A percentile compares a stretch with the other conserved stretches of the same genome.
Evolutionary conservation across 2,113 vertebrate genomes (phyloP).

Genomic region (Thamnaconus septentrionalis): DNA sequence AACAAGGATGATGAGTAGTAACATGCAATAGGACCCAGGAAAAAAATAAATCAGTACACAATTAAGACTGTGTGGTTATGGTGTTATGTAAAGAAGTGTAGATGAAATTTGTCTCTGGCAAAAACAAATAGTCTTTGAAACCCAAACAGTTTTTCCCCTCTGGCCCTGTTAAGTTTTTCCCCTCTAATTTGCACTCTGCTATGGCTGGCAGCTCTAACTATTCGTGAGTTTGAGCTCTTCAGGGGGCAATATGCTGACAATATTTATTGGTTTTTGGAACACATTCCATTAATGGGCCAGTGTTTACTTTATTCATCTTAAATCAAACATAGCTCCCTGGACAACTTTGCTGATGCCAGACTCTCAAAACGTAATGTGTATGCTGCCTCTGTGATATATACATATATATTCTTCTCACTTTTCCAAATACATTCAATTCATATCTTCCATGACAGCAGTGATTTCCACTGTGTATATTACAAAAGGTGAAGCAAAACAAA

Average conservation of each 20-base stretch:
- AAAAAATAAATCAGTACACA: no score
- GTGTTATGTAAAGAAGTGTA: no score
- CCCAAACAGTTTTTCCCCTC: neutral
- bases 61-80: no score
- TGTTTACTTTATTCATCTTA: conserved; percentile 9
- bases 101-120: no score
- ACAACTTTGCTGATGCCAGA: conserved; percentile 15
- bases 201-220: conserved; percentile 3
- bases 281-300: conserved; percentile 12
- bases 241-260: conserved; percentile 1
- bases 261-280: conserved; percentile 28
- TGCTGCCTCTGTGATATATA: conserved; percentile 28
- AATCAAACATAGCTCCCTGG: conserved; percentile 7
- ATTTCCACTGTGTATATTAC: conserved; percentile 50
- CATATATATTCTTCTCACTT: conserved; percentile 21
- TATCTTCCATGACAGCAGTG: conserved; percentile 48
- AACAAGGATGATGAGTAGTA: no score
- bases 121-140: neutral
- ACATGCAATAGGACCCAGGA: no score
- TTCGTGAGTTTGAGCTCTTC: conserved; percentile 8
- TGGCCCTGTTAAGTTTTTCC: neutral
- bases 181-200: conserved; percentile 1
- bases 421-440: conserved; percentile 42
- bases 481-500: no score
- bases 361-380: conserved; percentile 22